Conservation (phyloP, 1,140 invertebrate genomes). For the Arctopsyche grandis region DNA sequence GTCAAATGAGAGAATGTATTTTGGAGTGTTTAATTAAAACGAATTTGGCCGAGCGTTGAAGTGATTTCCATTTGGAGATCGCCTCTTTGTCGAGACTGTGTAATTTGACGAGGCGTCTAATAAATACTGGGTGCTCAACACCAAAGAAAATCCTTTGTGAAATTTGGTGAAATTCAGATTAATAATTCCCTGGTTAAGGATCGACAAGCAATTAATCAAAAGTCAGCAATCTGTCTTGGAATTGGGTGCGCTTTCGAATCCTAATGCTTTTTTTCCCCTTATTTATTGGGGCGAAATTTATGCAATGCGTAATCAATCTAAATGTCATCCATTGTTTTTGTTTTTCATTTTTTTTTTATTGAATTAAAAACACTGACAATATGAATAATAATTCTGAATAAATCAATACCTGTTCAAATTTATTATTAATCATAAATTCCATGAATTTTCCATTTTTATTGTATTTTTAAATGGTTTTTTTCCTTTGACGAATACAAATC, state of each 20-base stretch:
- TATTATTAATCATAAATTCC: no score
- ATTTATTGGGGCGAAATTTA: neutral
- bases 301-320: neutral
- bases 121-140: slow-evolving; percentile 7
- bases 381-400: no score
- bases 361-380: no score
- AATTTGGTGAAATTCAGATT: slow-evolving; percentile 27
- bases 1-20: neutral
- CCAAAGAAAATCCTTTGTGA: neutral
- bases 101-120: slow-evolving; percentile 29
- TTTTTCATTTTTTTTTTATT: no score
- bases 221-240: neutral
- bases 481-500: no score
- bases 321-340: no score
- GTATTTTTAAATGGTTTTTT: no score
- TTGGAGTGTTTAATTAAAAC: slow-evolving; percentile 6
- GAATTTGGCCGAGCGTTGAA: neutral
- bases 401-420: no score
- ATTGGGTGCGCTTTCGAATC: neutral
- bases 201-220: slow-evolving; percentile 40
- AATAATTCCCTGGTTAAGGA: slow-evolving; percentile 36
- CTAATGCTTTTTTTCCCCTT: neutral
- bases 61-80: neutral
- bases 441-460: no score
- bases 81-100: slow-evolving; percentile 5